Percentiles rank a stretch among this genome's conserved stretches.
Conservation (phyloP, 2,888 invertebrate species). For the Tetropium fuscum region DNA sequence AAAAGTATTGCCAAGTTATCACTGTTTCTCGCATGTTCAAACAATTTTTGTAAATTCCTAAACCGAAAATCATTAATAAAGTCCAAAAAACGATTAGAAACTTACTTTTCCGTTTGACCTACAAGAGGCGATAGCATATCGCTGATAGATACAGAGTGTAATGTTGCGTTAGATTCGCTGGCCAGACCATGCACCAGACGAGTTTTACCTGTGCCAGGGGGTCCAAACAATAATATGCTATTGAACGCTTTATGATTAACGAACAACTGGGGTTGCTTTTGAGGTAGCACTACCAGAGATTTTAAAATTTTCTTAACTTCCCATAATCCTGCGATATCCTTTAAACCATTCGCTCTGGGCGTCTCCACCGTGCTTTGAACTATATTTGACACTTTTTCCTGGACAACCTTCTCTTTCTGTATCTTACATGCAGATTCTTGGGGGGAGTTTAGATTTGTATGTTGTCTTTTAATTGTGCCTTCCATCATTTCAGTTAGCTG, state of each 20-base stretch:
- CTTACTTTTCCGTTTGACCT: conserved; percentile 71
- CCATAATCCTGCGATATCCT: conserved; percentile 67
- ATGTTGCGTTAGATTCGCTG: conserved; percentile 66
- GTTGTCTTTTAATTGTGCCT: conserved; percentile 5
- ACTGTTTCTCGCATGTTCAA: conserved; percentile 52
- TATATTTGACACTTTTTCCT: background rate
- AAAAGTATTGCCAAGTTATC: conserved; percentile 67
- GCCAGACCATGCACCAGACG: conserved; percentile 64
- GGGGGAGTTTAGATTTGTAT: background rate
- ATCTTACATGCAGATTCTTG: background rate
- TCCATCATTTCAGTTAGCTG: conserved; percentile 23
- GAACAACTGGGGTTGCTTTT: conserved; percentile 70
- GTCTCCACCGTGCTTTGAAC: conserved; percentile 45
- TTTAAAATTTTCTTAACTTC: conserved; percentile 67
- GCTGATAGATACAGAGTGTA: conserved; percentile 69
- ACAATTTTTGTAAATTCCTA: conserved; percentile 55
- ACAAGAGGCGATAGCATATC: conserved; percentile 69
- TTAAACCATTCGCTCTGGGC: conserved; percentile 59
- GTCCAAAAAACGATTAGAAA: conserved; percentile 26
- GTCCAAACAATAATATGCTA: conserved; percentile 69
- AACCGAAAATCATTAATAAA: conserved; percentile 22
- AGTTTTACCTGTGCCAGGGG: conserved; percentile 68
- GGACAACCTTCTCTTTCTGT: background rate
- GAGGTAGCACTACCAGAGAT: conserved; percentile 68
- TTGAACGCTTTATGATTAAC: conserved; percentile 65